Conservation (phyloP, 2,888 invertebrate species). For the Psylliodes chrysocephalus region DNA sequence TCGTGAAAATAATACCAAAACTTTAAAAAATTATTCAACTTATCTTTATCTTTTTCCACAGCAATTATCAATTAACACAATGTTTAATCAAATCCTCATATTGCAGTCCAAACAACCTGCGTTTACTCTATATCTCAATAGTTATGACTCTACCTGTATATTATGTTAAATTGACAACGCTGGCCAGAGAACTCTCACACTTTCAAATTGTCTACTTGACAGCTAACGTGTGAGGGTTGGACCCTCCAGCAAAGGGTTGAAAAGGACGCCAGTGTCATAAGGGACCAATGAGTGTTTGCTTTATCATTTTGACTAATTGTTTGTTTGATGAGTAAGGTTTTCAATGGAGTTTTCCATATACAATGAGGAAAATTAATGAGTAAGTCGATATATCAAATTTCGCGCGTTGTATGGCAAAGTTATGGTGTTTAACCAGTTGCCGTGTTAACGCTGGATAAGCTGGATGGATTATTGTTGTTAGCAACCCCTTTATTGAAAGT, state of each 20-base stretch:
- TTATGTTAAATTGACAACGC: too few species aligned
- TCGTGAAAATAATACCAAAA: too few species aligned
- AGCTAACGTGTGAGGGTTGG: slow-evolving; percentile 33
- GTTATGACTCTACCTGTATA: too few species aligned
- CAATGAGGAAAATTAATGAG: slow-evolving; percentile 11
- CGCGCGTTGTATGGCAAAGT: background rate
- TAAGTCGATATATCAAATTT: slow-evolving; percentile 11
- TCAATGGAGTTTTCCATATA: slow-evolving; percentile 13
- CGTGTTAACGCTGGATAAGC: background rate
- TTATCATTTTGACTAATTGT: slow-evolving; percentile 44
- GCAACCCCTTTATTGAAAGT: too few species aligned
- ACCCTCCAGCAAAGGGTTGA: slow-evolving; percentile 36
- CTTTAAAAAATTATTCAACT: too few species aligned
- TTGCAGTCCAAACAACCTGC: too few species aligned
- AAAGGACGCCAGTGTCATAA: slow-evolving; percentile 35
- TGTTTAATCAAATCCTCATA: too few species aligned
- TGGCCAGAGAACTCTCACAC: background rate
- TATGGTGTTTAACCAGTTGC: background rate
- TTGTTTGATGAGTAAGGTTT: slow-evolving; percentile 34
- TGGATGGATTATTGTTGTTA: background rate
- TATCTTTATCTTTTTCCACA: too few species aligned
- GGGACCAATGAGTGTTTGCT: slow-evolving; percentile 40
- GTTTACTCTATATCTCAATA: too few species aligned
- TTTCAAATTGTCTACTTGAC: slow-evolving; percentile 34
- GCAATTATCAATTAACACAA: too few species aligned